A percentile compares a stretch with the other conserved stretches of the same genome.
Evolutionary conservation across 2,113 vertebrate genomes (phyloP).

Genomic region (Poecile atricapillus): DNA sequence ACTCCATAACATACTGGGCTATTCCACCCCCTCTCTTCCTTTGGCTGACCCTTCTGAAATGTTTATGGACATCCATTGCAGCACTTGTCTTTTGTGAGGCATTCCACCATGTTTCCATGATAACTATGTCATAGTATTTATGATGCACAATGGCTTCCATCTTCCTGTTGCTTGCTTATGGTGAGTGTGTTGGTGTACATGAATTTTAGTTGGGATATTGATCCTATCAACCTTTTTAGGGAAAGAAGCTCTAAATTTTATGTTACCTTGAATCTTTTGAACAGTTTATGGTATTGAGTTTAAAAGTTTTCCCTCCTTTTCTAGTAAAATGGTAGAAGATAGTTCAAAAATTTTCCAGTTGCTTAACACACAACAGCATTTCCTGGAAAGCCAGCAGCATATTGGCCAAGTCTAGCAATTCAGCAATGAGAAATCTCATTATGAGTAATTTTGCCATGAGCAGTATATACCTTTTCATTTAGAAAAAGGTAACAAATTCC

Average conservation of each 20-base stretch:
- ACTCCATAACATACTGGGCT: not conserved
- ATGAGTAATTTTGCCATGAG: not conserved
- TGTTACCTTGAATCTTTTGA: not conserved
- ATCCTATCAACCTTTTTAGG: not conserved
- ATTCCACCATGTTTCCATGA: not conserved
- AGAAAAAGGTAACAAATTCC: not conserved
- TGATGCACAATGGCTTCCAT: not conserved
- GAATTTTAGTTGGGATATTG: not conserved
- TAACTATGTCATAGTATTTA: not conserved
- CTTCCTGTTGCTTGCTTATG: not conserved
- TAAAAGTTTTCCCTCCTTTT: not conserved
- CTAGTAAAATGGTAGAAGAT: not conserved
- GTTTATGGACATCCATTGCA: not conserved
- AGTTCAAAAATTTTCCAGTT: not conserved
- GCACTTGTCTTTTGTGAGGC: not conserved
- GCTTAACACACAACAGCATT: not conserved
- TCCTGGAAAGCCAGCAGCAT: not conserved
- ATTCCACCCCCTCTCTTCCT: not conserved
- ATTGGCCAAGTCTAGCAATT: not conserved
- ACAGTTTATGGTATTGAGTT: not conserved
- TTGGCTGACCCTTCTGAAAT: not conserved
- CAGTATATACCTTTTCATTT: not conserved
- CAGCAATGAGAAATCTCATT: not conserved
- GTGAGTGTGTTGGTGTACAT: no score
- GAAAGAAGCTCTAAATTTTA: not conserved